A percentile compares a stretch with the other conserved stretches of the same genome.
These are phyloP conservation scores for Grammomys dolichurus DNA, from an alignment of 2,113 vertebrate species.

Conservation along the genomic window DNA sequence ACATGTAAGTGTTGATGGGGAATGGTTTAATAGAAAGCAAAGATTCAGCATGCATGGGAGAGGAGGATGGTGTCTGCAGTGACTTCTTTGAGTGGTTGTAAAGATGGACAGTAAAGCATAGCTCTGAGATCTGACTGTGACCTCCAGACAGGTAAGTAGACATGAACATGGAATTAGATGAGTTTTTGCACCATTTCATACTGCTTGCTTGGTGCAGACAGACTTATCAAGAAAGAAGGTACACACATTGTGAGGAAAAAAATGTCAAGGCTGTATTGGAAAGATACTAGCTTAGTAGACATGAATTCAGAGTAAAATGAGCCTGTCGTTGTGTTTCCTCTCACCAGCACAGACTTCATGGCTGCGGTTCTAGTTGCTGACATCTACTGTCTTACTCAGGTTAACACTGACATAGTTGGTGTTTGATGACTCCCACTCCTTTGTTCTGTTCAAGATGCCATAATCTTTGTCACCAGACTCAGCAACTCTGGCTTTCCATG, in stretches of 20 bases:
- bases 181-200: background rate
- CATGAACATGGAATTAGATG: background rate
- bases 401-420: background rate
- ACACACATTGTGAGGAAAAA: background rate
- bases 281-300: background rate
- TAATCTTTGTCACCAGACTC: background rate
- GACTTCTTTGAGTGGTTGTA: background rate
- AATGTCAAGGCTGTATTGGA: background rate
- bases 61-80: background rate
- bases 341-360: background rate
- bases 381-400: background rate
- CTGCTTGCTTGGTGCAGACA: background rate
- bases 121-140: background rate
- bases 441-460: background rate
- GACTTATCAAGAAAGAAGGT: background rate
- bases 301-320: background rate
- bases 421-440: slow-evolving; percentile 32
- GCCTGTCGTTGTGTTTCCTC: background rate
- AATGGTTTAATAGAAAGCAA: background rate
- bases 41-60: background rate
- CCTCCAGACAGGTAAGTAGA: background rate
- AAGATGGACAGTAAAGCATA: background rate
- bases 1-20: background rate
- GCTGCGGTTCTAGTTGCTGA: background rate
- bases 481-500: background rate